phyloP scores from a whole-genome alignment of 2,113 vertebrate genomes.

The Brevimyrus niger region DNA sequence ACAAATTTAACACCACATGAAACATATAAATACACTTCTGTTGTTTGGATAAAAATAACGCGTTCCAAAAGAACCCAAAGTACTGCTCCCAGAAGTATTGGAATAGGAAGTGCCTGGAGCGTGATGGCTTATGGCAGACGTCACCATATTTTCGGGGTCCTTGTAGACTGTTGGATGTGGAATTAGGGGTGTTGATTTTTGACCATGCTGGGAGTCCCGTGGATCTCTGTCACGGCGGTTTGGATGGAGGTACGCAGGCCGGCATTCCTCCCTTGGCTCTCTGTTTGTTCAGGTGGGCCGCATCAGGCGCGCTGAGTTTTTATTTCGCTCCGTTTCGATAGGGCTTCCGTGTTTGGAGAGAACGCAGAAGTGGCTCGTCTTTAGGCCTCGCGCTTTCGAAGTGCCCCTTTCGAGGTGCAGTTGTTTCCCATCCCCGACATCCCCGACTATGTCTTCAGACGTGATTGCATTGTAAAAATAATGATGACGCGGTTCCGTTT shows the following conservation, averaged over 20 bases:
- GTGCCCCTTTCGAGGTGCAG: constrained; percentile 36
- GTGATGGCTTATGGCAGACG: not conserved
- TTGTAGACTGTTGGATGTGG: not conserved
- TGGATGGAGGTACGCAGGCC: not conserved
- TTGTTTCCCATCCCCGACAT: not conserved
- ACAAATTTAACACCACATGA: not conserved
- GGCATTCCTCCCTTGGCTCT: constrained; percentile 38
- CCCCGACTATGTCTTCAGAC: not conserved
- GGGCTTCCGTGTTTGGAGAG: constrained; percentile 73
- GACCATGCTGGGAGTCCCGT: not conserved
- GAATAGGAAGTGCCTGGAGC: not conserved
- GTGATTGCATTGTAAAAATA: not conserved
- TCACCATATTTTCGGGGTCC: not conserved
- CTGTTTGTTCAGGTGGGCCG: constrained; percentile 84
- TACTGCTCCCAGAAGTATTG: not conserved
- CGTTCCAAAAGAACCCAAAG: not conserved
- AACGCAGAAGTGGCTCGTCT: constrained; percentile 57
- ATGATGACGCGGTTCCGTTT: not conserved
- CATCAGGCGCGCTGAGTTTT: constrained; percentile 56
- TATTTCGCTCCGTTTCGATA: constrained; percentile 64
- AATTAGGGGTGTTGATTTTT: not conserved
- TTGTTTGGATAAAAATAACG: not conserved
- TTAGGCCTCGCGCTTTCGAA: constrained; percentile 58
- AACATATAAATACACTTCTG: constrained; percentile 9
- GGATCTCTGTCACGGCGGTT: not conserved